These are phyloP conservation scores for Hypselothyrea guttata DNA, from an alignment of 2,888 invertebrate genomes.

Conservation along the genomic window DNA sequence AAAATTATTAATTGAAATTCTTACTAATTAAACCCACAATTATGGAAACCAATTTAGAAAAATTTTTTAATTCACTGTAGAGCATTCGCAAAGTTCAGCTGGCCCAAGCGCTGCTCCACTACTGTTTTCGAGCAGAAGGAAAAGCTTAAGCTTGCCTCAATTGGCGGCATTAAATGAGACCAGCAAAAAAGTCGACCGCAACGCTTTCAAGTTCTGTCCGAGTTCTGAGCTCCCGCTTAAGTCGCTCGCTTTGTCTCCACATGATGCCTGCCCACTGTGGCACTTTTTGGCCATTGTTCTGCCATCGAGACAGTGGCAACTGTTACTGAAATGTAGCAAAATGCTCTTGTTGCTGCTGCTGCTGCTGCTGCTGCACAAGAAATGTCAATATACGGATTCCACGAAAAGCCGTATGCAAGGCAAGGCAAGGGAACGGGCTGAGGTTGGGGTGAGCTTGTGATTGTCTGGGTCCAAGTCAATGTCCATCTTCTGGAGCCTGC, in stretches of 20 bases:
- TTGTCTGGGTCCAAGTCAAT: conserved; percentile 15
- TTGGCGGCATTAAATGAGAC: conserved; percentile 78
- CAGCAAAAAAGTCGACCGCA: conserved; percentile 34
- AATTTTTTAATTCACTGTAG: too few relatives aligned
- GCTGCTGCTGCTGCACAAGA: conserved; percentile 55
- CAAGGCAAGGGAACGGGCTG: conserved; percentile 5
- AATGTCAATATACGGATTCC: conserved; percentile 82
- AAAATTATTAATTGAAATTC: too few relatives aligned
- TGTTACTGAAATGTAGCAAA: conserved; percentile 59
- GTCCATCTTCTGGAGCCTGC: conserved; percentile 44
- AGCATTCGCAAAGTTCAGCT: conserved; percentile 19
- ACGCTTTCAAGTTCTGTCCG: conserved; percentile 45
- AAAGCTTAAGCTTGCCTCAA: conserved; percentile 74
- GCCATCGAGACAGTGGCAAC: conserved; percentile 10
- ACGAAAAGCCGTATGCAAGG: conserved; percentile 68
- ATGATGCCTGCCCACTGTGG: conserved; percentile 74
- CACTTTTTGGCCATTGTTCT: conserved; percentile 74
- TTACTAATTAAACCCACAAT: too few relatives aligned
- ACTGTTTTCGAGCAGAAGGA: conserved; percentile 39
- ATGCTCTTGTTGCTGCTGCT: conserved; percentile 32
- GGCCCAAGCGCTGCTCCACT: conserved; percentile 15
- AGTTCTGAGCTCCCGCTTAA: conserved; percentile 8
- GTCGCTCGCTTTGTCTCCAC: conserved; percentile 48
- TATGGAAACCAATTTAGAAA: too few relatives aligned
- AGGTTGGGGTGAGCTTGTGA: background rate